A percentile compares a stretch with the other conserved stretches of the same genome.
Evolutionary conservation across 2,797 vertebrate genomes (phyloP).

Genomic region (Microctenopoma lineatum): DNA sequence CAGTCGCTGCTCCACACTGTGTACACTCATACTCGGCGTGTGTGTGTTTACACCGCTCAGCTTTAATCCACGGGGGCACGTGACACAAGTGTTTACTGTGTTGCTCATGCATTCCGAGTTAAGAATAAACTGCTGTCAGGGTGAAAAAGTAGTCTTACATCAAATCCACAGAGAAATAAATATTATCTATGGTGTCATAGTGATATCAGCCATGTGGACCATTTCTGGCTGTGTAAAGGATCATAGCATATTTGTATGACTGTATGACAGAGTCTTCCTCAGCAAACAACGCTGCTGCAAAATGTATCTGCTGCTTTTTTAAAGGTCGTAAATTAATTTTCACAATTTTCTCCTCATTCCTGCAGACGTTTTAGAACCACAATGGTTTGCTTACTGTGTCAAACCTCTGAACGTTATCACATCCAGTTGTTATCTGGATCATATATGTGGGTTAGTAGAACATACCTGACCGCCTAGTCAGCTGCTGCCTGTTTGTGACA

Average conservation of each 20-base stretch:
- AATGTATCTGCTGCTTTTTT: too few species aligned
- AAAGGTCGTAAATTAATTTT: too few species aligned
- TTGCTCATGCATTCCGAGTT: constrained; percentile 12
- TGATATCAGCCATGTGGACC: neutral
- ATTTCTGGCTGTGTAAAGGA: too few species aligned
- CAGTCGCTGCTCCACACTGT: constrained; percentile 25
- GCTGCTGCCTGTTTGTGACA: too few species aligned
- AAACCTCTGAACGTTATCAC: neutral
- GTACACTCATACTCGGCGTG: constrained; percentile 9
- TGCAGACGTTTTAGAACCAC: too few species aligned
- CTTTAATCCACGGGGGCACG: constrained; percentile 30
- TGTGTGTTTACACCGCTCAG: constrained; percentile 45
- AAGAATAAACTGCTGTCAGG: constrained; percentile 39
- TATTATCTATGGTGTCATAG: neutral
- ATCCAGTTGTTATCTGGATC: neutral
- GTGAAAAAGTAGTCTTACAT: constrained; percentile 10
- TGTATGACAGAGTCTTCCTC: too few species aligned
- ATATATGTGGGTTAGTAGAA: neutral
- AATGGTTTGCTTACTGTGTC: too few species aligned
- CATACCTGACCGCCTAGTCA: neutral
- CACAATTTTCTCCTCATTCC: too few species aligned
- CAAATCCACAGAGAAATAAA: constrained; percentile 1
- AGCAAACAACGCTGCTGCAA: too few species aligned
- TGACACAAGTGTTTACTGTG: constrained; percentile 42
- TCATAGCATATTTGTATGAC: too few species aligned